Conservation (phyloP, 2,797 vertebrate species). For the Echiichthys vipera region DNA sequence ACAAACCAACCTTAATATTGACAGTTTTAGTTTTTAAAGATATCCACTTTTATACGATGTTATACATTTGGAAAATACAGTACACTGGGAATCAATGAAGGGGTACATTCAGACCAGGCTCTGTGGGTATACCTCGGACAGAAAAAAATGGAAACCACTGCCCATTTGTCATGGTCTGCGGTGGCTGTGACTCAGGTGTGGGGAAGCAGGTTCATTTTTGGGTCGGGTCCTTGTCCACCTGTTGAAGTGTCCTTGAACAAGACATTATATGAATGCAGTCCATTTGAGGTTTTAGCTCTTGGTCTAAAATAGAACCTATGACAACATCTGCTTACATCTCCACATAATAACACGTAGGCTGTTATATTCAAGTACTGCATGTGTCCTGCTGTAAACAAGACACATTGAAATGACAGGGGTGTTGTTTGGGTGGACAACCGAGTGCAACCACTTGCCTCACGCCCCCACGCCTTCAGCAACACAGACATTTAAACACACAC, state of each 20-base stretch:
- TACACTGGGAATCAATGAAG: too few species aligned
- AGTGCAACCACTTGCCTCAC: conserved; percentile 1
- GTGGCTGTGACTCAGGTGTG: neutral
- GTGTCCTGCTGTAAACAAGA: conserved; percentile 20
- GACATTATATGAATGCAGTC: neutral
- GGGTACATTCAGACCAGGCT: too few species aligned
- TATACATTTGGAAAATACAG: too few species aligned
- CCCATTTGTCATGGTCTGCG: neutral
- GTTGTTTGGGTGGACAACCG: conserved; percentile 11
- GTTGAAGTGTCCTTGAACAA: neutral
- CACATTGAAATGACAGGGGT: conserved; percentile 13
- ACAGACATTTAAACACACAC: neutral
- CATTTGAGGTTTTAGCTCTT: neutral
- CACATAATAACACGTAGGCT: neutral
- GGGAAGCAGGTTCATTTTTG: neutral
- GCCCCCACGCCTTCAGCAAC: neutral
- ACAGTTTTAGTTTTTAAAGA: too few species aligned
- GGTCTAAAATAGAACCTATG: conserved; percentile 4
- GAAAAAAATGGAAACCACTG: neutral
- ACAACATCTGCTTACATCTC: neutral
- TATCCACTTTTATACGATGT: too few species aligned
- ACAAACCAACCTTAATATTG: too few species aligned
- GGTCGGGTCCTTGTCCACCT: neutral
- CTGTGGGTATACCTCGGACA: too few species aligned
- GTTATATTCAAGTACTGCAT: neutral